These are phyloP conservation scores for Plectropomus leopardus DNA, from an alignment of 2,113 vertebrate species.

Conservation along the genomic window DNA sequence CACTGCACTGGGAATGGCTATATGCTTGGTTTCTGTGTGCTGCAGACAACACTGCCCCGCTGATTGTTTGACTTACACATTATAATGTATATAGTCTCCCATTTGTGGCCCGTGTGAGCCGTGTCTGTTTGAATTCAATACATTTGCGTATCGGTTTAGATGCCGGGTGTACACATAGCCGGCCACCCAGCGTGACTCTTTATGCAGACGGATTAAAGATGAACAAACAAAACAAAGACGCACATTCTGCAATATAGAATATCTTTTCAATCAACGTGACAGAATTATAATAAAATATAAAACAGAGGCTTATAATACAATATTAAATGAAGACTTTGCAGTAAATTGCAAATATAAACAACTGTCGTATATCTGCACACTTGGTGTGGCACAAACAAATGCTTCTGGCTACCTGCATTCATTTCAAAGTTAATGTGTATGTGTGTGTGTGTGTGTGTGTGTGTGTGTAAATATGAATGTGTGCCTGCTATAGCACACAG, in stretches of 20 bases:
- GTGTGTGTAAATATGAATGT: conserved; percentile 38
- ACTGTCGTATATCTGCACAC: conserved; percentile 67
- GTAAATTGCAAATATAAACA: conserved; percentile 65
- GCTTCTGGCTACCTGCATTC: conserved; percentile 81
- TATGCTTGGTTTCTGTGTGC: conserved; percentile 68
- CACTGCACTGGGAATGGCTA: conserved; percentile 58
- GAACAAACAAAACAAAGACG: conserved; percentile 78
- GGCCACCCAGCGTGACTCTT: conserved; percentile 82
- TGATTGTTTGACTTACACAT: conserved; percentile 77
- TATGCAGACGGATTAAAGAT: conserved; percentile 79
- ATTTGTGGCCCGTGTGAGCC: conserved; percentile 58
- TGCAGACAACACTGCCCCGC: conserved; percentile 56
- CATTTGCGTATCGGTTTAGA: conserved; percentile 70
- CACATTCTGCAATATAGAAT: conserved; percentile 78
- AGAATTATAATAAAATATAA: conserved; percentile 77
- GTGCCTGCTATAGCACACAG: conserved; percentile 38
- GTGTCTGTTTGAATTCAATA: conserved; percentile 74
- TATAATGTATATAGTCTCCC: conserved; percentile 73
- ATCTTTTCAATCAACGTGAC: conserved; percentile 72
- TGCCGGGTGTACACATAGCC: conserved; percentile 55
- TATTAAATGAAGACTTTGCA: conserved; percentile 57
- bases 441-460: not conserved
- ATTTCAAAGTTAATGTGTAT: conserved; percentile 50
- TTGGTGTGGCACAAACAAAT: conserved; percentile 71
- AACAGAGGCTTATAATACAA: conserved; percentile 67